phyloP scores from a whole-genome alignment of 1,140 invertebrate species.

The Drosophila lacertosa region DNA sequence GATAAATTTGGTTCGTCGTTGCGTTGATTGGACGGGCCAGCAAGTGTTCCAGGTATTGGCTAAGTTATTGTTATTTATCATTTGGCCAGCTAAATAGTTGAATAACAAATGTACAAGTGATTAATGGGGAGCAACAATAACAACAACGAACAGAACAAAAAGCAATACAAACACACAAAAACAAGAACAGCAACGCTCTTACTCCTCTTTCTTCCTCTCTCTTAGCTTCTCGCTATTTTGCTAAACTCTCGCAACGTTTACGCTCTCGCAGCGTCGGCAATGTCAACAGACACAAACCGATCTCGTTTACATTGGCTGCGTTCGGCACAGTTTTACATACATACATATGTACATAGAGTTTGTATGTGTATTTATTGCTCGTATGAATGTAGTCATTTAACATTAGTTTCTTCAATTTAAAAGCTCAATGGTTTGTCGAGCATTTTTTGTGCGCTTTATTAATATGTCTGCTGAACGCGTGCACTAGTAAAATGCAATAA shows the following conservation, averaged over 20 bases:
- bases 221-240: neutral
- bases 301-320: conserved; percentile 56
- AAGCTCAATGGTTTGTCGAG: too few relatives aligned
- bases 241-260: neutral
- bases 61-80: conserved; percentile 9
- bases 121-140: conserved; percentile 36
- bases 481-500: conserved; percentile 8
- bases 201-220: conserved; percentile 1
- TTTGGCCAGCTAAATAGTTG: conserved; percentile 35
- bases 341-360: conserved; percentile 4
- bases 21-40: neutral
- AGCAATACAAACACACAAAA: conserved; percentile 17
- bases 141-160: conserved; percentile 16
- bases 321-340: conserved; percentile 15
- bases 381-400: too few relatives aligned
- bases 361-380: too few relatives aligned
- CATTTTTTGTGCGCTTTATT: too few relatives aligned
- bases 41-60: conserved; percentile 23
- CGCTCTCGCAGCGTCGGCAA: conserved; percentile 30
- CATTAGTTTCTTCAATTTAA: too few relatives aligned
- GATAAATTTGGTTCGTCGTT: conserved; percentile 15
- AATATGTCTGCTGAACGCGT: neutral
- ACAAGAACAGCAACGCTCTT: conserved; percentile 17
- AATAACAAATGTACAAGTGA: conserved; percentile 49
- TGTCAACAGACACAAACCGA: conserved; percentile 65